Percentiles rank a stretch among this genome's conserved stretches.
Evolutionary conservation across 2,113 vertebrate genomes (phyloP).

Genomic region (Rhinichthys klamathensis): DNA sequence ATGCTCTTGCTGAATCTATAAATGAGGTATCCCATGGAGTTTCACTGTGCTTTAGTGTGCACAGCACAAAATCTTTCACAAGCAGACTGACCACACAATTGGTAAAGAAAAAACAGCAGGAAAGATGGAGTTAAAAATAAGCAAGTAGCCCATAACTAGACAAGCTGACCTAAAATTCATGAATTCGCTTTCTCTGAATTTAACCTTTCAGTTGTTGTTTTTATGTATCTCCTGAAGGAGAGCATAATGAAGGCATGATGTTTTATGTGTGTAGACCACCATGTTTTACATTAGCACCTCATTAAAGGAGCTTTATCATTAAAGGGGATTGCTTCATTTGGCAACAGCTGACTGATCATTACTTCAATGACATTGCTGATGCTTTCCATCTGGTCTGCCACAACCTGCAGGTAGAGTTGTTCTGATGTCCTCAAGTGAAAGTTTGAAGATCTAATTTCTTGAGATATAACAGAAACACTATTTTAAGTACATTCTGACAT

Average conservation of each 20-base stretch:
- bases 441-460: slow-evolving; percentile 28
- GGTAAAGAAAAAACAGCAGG: slow-evolving; percentile 10
- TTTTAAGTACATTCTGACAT: background rate
- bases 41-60: slow-evolving; percentile 19
- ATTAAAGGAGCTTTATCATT: slow-evolving; percentile 23
- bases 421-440: background rate
- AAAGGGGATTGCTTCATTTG: slow-evolving; percentile 28
- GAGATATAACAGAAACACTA: background rate
- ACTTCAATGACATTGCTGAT: slow-evolving; percentile 47
- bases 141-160: background rate
- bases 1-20: slow-evolving; percentile 5
- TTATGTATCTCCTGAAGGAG: background rate
- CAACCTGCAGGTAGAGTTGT: slow-evolving; percentile 12
- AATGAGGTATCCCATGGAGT: slow-evolving; percentile 16
- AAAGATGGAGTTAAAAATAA: background rate
- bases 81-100: slow-evolving; percentile 25
- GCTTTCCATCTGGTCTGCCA: slow-evolving; percentile 46
- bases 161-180: background rate
- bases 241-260: too few relatives aligned
- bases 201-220: background rate
- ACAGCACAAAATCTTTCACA: slow-evolving; percentile 17
- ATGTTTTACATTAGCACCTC: background rate
- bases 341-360: slow-evolving; percentile 52
- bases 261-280: background rate
- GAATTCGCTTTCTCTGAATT: background rate